Base-by-base conservation (phyloP, 1,140 invertebrate genomes). In the Sinonovacula constricta region DNA sequence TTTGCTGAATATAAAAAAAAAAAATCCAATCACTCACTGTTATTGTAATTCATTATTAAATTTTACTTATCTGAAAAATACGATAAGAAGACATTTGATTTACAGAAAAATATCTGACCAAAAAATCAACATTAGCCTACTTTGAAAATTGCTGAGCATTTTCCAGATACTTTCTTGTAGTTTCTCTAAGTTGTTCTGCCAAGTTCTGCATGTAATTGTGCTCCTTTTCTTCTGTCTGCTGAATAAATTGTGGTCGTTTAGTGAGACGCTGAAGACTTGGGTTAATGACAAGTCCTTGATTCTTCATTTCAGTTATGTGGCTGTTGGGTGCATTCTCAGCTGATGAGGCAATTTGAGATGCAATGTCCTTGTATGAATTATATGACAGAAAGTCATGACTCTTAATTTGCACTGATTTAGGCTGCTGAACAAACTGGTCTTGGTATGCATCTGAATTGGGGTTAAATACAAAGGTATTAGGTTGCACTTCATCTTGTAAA, bases 141-240 rank as follows among this genome's bases (percentile, higher is more conserved):
- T 33, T 45, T 63, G 71, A 75, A 57, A 75, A 75, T 31, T 75
- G 71, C 28, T 56, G 60, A 24, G 71, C 62, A 33, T 75, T 75
- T 54, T 63, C 71, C 0, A 75, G 28, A 3, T 33, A 63, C 39
- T 75, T 75, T 34, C 33, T 49, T 30, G 71, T 75, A 4, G 71
- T 75, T 75, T 75, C 71, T 18, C 71, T 63, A 28, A 75, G 62
- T 15, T 75, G 60, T 26, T 65, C 62, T 31, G 26, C 71, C 45
- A 75, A 33, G 3, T 60, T 56, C 0, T n/a, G 12, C 12, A 24
- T 51, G 49, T 51, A 22, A 31, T 1, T 7, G 34, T 24, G 7
- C 1, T 54, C 30, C 2, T 30, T 5, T 14, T 24, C 31, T 26
- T 18, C 66, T 18, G n/a, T 28, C 18, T n/a, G 22, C 3, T 12